Percentiles rank a stretch among this genome's conserved stretches.
Evolutionary conservation across 2,797 vertebrate genomes (phyloP).

Genomic region (Glyptemys insculpta): DNA sequence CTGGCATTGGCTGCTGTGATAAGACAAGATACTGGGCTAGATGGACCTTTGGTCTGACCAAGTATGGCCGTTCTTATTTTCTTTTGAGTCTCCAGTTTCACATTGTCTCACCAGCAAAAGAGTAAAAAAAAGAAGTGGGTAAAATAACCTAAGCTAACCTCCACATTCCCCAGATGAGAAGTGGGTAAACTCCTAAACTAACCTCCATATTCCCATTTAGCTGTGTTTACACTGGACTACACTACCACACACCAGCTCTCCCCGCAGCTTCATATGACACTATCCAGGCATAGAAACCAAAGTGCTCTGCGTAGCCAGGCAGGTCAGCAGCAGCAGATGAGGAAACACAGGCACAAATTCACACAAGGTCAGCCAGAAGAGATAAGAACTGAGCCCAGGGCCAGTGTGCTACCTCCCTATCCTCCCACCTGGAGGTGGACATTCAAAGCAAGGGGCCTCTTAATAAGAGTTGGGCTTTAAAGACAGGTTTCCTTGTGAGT

Average conservation of each 20-base stretch:
- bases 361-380: neutral
- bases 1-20: too few relatives aligned
- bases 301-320: neutral
- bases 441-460: neutral
- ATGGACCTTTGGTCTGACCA: too few relatives aligned
- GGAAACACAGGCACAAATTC: neutral
- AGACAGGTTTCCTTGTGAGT: neutral
- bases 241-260: neutral
- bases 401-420: neutral
- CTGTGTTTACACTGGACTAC: neutral
- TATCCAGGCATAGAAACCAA: neutral
- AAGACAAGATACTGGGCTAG: too few relatives aligned
- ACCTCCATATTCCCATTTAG: neutral
- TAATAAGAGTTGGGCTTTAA: neutral
- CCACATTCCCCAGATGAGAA: neutral
- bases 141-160: neutral
- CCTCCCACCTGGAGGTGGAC: neutral
- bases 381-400: neutral
- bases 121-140: too few relatives aligned
- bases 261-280: neutral
- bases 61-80: too few relatives aligned
- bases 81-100: neutral
- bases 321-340: neutral
- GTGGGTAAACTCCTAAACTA: neutral
- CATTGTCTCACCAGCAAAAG: neutral